A percentile compares a stretch with the other conserved stretches of the same genome.
Conservation (phyloP, 2,888 invertebrate species). For the Polydrusus pterygomalis region DNA sequence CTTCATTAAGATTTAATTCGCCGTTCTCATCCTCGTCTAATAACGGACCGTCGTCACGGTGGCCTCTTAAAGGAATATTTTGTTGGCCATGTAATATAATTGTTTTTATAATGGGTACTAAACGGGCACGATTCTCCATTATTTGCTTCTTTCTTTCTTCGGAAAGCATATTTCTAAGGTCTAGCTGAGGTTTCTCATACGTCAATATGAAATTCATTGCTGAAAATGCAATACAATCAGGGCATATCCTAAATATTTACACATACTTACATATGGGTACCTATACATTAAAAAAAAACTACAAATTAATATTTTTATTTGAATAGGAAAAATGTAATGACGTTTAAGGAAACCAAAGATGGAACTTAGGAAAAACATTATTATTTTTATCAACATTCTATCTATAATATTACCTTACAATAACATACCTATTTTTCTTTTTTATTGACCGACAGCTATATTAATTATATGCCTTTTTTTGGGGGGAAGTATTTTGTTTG, state of each 20-base stretch:
- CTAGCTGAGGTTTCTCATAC: conserved; percentile 28
- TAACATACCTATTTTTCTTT: too few species aligned
- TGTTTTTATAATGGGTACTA: conserved; percentile 25
- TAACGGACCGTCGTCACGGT: conserved; percentile 18
- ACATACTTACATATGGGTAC: not conserved
- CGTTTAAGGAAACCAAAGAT: too few species aligned
- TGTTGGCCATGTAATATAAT: conserved; percentile 19
- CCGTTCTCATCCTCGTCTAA: not conserved
- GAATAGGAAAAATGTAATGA: too few species aligned
- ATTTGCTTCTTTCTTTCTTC: conserved; percentile 30
- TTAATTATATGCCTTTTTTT: too few species aligned
- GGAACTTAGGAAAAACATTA: too few species aligned
- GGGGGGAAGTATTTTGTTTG: too few species aligned
- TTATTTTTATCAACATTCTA: too few species aligned
- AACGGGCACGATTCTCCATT: conserved; percentile 9
- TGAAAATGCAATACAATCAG: conserved; percentile 16
- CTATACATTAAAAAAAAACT: not conserved
- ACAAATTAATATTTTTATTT: too few species aligned
- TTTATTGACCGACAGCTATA: too few species aligned
- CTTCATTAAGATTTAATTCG: not conserved
- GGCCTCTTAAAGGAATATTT: conserved; percentile 31
- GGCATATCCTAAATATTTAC: not conserved
- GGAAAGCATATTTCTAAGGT: conserved; percentile 27
- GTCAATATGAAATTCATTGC: conserved; percentile 14
- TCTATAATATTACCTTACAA: too few species aligned